Evolutionary conservation across 2,888 invertebrate species (phyloP), one percentile per base, ranked within the genome.

Genomic region (Dione vanillae): DNA sequence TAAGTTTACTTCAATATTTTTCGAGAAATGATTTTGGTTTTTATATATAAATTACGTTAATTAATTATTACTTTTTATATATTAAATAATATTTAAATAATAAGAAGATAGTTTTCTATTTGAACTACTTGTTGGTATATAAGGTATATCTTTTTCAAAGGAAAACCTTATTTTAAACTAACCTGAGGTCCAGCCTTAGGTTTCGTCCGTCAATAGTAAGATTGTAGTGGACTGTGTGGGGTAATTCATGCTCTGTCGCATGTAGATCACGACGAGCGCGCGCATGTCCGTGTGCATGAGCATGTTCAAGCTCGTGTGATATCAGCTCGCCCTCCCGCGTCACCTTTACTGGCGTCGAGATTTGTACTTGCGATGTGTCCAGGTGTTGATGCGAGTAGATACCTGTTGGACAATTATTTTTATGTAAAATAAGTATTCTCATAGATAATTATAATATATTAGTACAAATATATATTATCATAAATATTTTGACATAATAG

Each of bases 331-430:
- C 96, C 51, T 90, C 92, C 52, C 85, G 81, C 45, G 94, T 92
- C 80, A 96, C 95, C 84, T 94, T 95, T 72, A 94, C 90, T 0
- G 96, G 96, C 67, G 94, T 91, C 68, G 94, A 94, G 78, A 95
- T 92, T 80, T 95, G 94, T 78, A 94, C 94, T 76, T 93, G 90
- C 47, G 91, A 87, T 11, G 94, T 80, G 79, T 94, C 91, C 84
- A 94, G 86, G 81, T 92, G 90, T 71, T 85, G 86, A 72, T 91
- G 88, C 47, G 94, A 93, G 82, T 93, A 94, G 83, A 93, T 86
- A 86, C 94, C 94, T 94, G 86, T 6, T 27, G 8, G 73, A 61
- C 52, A 11, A 70, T 40, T 5, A 40, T 2, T 35, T 45, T 35
- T 49, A 9, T n/a, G 11, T 14, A 12, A 64, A 16, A 49, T 64